Base-by-base conservation (phyloP, 2,113 vertebrate species). In the Chloropsis cyanopogon region DNA sequence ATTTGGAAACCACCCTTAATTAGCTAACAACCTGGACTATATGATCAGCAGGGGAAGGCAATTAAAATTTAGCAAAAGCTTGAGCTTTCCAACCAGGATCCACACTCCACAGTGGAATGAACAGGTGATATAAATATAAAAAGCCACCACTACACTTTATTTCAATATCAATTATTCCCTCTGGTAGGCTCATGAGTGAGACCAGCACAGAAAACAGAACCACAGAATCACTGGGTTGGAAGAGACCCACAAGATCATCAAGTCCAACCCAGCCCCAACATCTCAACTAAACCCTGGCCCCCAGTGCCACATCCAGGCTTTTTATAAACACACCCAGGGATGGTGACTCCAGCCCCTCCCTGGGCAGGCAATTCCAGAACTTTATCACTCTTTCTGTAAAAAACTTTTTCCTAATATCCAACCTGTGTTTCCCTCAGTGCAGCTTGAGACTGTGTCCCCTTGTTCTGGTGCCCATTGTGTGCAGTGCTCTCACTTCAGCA, bases 21-120 rank as follows among this genome's bases (percentile, higher is more conserved):
- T n/a, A 89, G 77, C 75, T 61, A 85, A 84, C 49, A 89, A 72
- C 46, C 23, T 87, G 46, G 53, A 65, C 77, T 3, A 0, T 47
- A 44, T 2, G 17, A 88, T 82, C 46, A 5, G 29, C 42, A 56
- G 33, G 22, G 14, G 79, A 78, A 77, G 37, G 47, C 44, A 91
- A 93, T 86, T 70, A 88, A 86, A 90, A 73, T 44, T 35, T 18
- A 92, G 52, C 41, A 85, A 54, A 81, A 88, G 14, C 31, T 39
- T 41, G 23, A 41, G 37, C 39, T 88, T 92, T 77, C 71, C 77
- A 95, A 53, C 14, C 15, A 87, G 35, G 44, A 77, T 42, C 44
- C 39, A 59, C 2, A 5, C 26, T 91, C 46, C n/a, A 25, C 6
- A 49, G 29, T 33, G 53, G 81, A 79, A 79, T 15, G 22, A 82